phyloP scores from a whole-genome alignment of 2,888 invertebrate genomes.

The Drosophila ustulata region DNA sequence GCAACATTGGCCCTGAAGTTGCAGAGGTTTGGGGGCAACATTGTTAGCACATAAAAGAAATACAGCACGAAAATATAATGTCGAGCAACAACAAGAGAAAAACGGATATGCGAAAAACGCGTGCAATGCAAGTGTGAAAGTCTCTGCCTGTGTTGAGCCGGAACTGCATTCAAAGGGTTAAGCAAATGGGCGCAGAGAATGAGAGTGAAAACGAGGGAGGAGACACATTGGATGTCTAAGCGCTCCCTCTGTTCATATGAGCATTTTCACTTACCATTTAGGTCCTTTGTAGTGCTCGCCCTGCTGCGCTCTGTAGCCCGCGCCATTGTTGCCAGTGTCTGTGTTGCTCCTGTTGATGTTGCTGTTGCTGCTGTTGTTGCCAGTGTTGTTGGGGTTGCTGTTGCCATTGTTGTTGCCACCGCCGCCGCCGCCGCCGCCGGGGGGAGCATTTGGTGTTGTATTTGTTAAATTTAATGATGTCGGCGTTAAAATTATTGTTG shows the following conservation, averaged over 20 bases:
- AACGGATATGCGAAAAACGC: slow-evolving; percentile 72
- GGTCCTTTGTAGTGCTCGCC: slow-evolving; percentile 82
- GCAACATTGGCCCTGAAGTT: slow-evolving; percentile 23
- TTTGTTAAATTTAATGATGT: slow-evolving; percentile 82
- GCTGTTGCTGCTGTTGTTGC: slow-evolving; percentile 14
- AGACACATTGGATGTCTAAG: slow-evolving; percentile 28
- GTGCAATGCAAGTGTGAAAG: slow-evolving; percentile 70
- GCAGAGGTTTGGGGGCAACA: slow-evolving; percentile 22
- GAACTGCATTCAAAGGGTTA: slow-evolving; percentile 79
- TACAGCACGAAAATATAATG: slow-evolving; percentile 48
- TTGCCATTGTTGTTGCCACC: slow-evolving; percentile 40
- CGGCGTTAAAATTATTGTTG: slow-evolving; percentile 83
- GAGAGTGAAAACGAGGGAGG: slow-evolving; percentile 22
- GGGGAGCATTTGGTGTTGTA: slow-evolving; percentile 60
- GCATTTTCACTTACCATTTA: slow-evolving; percentile 82
- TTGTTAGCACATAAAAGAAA: slow-evolving; percentile 61
- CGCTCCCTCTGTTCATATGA: slow-evolving; percentile 41
- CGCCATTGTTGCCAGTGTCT: slow-evolving; percentile 45
- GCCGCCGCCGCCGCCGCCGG: slow-evolving; percentile 22
- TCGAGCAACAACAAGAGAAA: slow-evolving; percentile 40
- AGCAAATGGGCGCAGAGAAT: slow-evolving; percentile 63
- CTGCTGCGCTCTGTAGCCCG: slow-evolving; percentile 44
- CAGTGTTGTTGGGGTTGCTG: slow-evolving; percentile 15
- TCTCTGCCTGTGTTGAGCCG: slow-evolving; percentile 65
- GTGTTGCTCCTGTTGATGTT: slow-evolving; percentile 22